Conservation (phyloP, 2,888 invertebrate species). For the Polydrusus tereticollis region DNA sequence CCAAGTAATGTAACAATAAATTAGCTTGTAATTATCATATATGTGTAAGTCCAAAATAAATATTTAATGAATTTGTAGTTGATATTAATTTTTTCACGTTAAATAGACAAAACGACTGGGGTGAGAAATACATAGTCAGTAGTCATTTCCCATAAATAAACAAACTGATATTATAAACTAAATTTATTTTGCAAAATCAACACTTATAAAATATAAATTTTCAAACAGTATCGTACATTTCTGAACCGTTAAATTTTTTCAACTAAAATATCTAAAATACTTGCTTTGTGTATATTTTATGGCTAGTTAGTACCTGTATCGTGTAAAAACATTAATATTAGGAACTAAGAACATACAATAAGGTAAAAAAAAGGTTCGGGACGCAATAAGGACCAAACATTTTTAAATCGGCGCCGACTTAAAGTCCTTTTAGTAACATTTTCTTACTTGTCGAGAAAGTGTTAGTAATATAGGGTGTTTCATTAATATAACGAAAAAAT, state of each 20-base stretch:
- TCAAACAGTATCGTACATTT: conserved; percentile 12
- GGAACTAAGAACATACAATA: conserved; percentile 5
- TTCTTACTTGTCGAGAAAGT: background rate
- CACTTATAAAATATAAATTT: conserved; percentile 36
- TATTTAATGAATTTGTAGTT: background rate
- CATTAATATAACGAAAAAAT: no score
- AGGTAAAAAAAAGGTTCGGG: background rate
- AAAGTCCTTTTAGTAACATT: no score
- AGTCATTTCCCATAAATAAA: no score
- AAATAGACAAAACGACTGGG: no score
- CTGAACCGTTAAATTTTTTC: background rate
- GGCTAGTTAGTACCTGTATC: conserved; percentile 20
- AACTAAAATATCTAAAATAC: conserved; percentile 1
- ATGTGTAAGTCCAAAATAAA: background rate
- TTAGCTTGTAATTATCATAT: background rate
- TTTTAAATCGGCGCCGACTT: background rate
- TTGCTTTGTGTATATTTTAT: background rate
- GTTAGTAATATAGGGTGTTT: no score
- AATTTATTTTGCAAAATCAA: conserved; percentile 38
- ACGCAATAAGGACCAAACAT: background rate
- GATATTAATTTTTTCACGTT: no score
- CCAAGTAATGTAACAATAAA: no score
- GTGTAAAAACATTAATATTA: conserved; percentile 3
- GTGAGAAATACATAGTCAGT: no score
- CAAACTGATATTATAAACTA: conserved; percentile 1